Conservation (phyloP, 2,113 vertebrate genomes). For the Cheirogaleus medius region DNA sequence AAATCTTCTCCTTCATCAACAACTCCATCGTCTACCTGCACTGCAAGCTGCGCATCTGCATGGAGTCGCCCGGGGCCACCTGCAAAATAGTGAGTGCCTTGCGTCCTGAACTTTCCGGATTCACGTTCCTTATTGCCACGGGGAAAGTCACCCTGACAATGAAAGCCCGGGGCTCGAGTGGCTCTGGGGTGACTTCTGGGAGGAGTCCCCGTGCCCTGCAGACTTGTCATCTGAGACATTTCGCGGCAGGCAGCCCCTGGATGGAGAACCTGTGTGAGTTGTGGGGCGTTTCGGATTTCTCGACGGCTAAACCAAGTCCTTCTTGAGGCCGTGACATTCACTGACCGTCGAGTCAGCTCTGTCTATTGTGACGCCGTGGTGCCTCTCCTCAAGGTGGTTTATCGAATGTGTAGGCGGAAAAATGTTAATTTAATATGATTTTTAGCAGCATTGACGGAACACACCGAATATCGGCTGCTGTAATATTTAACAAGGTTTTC, state of each 20-base stretch:
- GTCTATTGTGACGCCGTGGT: rapidly evolving
- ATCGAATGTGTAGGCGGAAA: neutral
- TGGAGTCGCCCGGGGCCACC: slow-evolving; percentile 79
- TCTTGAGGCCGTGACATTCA: rapidly evolving
- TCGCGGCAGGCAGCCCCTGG: rapidly evolving
- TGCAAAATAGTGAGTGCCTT: slow-evolving; percentile 88
- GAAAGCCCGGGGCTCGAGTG: rapidly evolving
- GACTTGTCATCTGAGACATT: rapidly evolving
- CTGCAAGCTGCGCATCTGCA: slow-evolving; percentile 90
- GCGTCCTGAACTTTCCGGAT: rapidly evolving
- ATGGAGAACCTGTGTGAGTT: rapidly evolving
- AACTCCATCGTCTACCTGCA: slow-evolving; percentile 91
- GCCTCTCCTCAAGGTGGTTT: rapidly evolving
- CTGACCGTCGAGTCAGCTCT: rapidly evolving
- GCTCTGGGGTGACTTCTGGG: neutral
- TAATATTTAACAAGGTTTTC: neutral
- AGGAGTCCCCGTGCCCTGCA: rapidly evolving
- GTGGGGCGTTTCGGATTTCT: neutral
- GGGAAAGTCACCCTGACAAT: neutral
- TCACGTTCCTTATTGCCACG: rapidly evolving
- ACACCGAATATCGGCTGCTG: rapidly evolving
- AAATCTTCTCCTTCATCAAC: slow-evolving; percentile 90
- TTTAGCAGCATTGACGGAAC: rapidly evolving
- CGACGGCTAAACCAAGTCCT: rapidly evolving
- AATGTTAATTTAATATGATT: neutral